Evolutionary conservation across 2,113 vertebrate genomes (phyloP), one percentile per base, ranked within the genome.

Genomic region (Labrus mixtus): DNA sequence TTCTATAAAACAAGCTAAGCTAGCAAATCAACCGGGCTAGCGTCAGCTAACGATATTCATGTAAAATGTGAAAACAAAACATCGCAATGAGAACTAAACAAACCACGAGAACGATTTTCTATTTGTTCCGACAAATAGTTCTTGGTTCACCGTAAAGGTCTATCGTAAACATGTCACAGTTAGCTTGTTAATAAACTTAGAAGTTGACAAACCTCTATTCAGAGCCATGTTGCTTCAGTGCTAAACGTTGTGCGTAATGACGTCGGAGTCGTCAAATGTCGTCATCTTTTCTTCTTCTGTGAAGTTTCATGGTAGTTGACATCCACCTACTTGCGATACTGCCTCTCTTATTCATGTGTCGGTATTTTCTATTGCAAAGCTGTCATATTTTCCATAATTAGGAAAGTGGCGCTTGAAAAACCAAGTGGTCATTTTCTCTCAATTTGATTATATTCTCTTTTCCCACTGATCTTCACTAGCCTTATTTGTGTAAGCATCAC

Each of bases 121-220:
- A 33, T 15, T n/a, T 0, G 0, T 10, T 10, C 3, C 10, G 0
- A 1, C 7, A 16, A 23, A 19, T 1, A 23, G 4, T 1, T 22
- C 0, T 13, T 1, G 1, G 13, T 9, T 0, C 1, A 22, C 43
- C 6, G 2, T 9, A 2, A 4, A 33, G 6, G 0, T 15, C 0
- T 17, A 17, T 56, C 11, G 0, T 0, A 0, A 1, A 75, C 43
- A 57, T 41, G 33, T 56, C 46, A 45, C 63, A 71, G 20, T 64
- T 57, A 62, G 13, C 15, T 48, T 20, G n/a, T 10, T 43, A 36
- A 45, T n/a, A 23, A 79, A 8, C 25, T 41, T 13, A 65, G 10
- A 51, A 88, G 73, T 79, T 79, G 10, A 93, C 91, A 81, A 61
- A 92, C 92, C 92, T 90, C 91, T 89, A 89, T 93, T 92, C 85